phyloP scores from a whole-genome alignment of 2,113 vertebrate genomes.

The Onychostruthus taczanowskii region DNA sequence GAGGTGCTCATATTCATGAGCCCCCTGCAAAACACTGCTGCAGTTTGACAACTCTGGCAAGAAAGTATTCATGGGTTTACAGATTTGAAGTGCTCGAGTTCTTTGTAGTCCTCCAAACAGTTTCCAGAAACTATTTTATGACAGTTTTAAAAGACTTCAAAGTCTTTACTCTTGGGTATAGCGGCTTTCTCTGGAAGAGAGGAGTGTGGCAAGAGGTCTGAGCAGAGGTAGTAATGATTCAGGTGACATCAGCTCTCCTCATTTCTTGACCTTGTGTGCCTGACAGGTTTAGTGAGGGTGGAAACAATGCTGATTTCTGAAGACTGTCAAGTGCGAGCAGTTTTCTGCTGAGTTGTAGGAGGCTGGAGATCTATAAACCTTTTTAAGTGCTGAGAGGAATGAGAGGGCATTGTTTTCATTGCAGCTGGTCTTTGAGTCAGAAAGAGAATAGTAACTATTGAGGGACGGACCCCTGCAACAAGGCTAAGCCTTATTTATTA shows the following conservation, averaged over 20 bases:
- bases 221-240: conserved; percentile 33
- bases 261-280: conserved; percentile 65
- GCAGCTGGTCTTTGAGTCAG: conserved; percentile 52
- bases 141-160: conserved; percentile 40
- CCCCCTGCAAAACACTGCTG: not conserved
- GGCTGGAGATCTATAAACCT: conserved; percentile 78
- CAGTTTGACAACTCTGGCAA: not conserved
- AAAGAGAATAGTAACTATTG: conserved; percentile 45
- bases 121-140: conserved; percentile 47
- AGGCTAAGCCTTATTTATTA: conserved; percentile 64
- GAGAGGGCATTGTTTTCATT: conserved; percentile 63
- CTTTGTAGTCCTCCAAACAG: conserved; percentile 42
- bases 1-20: conserved; percentile 6
- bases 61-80: not conserved
- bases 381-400: conserved; percentile 68
- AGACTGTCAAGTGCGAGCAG: conserved; percentile 70
- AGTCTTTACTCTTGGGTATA: conserved; percentile 24
- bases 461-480: conserved; percentile 3
- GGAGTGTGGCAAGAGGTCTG: not conserved
- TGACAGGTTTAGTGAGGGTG: conserved; percentile 49
- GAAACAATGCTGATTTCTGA: conserved; percentile 66
- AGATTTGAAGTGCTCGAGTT: not conserved
- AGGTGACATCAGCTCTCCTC: conserved; percentile 38
- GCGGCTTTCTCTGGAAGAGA: conserved; percentile 18
- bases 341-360: conserved; percentile 78